These are phyloP conservation scores for Chlorodrepanis virens DNA, from an alignment of 2,113 vertebrate species.

Conservation along the genomic window DNA sequence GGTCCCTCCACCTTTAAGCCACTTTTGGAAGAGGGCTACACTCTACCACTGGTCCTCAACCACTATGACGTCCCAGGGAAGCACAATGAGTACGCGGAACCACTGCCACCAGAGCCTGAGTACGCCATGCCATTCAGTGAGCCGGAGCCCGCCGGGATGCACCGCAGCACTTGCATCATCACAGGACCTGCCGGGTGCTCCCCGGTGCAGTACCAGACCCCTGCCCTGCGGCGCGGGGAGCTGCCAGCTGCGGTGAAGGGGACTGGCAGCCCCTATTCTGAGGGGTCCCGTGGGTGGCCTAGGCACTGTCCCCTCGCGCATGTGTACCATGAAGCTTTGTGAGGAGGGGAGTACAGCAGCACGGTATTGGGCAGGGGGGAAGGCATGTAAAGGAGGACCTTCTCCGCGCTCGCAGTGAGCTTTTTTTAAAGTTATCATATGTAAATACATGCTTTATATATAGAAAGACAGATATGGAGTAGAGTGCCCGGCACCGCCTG, in stretches of 20 bases:
- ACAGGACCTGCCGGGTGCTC: neutral
- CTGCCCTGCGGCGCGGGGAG: slow-evolving; percentile 38
- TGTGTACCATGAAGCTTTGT: slow-evolving; percentile 70
- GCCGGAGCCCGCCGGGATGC: neutral
- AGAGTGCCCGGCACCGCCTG: rapidly evolving
- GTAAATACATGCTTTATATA: neutral
- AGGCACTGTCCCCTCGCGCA: slow-evolving; percentile 18
- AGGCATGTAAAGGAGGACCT: too few relatives aligned
- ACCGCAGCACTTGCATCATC: neutral
- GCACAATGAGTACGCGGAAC: slow-evolving; percentile 80
- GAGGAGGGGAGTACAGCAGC: neutral
- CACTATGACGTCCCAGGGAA: slow-evolving; percentile 79
- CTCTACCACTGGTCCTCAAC: slow-evolving; percentile 73
- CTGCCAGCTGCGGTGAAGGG: neutral
- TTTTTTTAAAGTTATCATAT: neutral
- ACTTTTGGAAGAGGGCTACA: slow-evolving; percentile 73
- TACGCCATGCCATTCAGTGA: slow-evolving; percentile 84
- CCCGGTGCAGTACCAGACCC: slow-evolving; percentile 65
- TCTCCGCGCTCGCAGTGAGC: rapidly evolving
- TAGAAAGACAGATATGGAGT: neutral
- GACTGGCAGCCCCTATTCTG: neutral
- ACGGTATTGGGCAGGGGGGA: rapidly evolving
- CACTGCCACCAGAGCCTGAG: slow-evolving; percentile 79
- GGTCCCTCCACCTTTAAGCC: slow-evolving; percentile 82
- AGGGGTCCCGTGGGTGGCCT: neutral